Conservation (phyloP, 2,888 invertebrate species). For the Polyploca ridens region DNA sequence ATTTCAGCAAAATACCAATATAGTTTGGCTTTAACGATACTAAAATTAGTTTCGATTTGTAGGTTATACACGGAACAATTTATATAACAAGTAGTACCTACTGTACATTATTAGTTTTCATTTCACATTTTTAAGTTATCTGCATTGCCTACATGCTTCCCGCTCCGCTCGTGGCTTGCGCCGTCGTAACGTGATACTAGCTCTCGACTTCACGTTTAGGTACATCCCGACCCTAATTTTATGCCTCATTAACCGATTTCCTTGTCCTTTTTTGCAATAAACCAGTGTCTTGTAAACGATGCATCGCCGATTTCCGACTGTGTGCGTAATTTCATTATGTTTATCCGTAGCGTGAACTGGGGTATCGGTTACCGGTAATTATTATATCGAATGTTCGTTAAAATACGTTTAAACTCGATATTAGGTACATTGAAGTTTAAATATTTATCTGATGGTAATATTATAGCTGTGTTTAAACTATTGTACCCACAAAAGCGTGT, state of each 20-base stretch:
- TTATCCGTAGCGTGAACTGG: conserved; percentile 57
- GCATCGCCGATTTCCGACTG: conserved; percentile 43
- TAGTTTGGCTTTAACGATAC: no score
- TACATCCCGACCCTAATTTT: conserved; percentile 77
- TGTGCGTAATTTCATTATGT: conserved; percentile 52
- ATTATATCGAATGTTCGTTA: conserved; percentile 38
- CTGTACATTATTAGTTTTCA: no score
- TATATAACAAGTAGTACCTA: no score
- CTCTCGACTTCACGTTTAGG: conserved; percentile 45
- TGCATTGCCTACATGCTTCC: neutral
- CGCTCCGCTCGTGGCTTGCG: conserved; percentile 28
- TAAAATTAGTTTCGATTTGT: no score
- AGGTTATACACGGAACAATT: no score
- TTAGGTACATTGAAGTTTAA: neutral
- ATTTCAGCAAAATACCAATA: no score
- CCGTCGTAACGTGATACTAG: conserved; percentile 64
- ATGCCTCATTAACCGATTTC: conserved; percentile 75
- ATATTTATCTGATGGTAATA: conserved; percentile 13
- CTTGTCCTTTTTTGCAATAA: conserved; percentile 71
- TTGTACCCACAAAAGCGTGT: neutral
- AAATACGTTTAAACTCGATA: conserved; percentile 7
- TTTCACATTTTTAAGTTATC: no score
- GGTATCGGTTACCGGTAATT: conserved; percentile 66
- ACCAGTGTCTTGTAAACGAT: conserved; percentile 58
- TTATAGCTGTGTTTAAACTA: conserved; percentile 8